These are phyloP conservation scores for Elymnias hypermnestra DNA, from an alignment of 1,140 invertebrate species.

Conservation along the genomic window DNA sequence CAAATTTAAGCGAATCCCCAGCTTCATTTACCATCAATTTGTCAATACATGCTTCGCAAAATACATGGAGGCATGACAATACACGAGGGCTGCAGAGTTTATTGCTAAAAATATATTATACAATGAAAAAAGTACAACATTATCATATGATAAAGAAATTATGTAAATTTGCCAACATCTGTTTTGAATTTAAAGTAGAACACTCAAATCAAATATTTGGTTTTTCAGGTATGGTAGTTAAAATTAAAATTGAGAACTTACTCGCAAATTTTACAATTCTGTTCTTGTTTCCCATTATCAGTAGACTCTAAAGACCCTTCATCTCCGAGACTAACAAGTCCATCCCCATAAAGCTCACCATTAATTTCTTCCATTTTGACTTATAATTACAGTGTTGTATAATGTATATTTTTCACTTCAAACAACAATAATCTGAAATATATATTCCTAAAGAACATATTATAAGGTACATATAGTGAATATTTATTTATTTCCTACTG, in stretches of 20 bases:
- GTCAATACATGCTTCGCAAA: conserved; percentile 92
- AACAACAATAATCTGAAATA: conserved; percentile 66
- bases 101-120: conserved; percentile 79
- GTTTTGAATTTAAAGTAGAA: no score
- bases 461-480: no score
- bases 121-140: conserved; percentile 8
- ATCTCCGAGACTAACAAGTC: conserved; percentile 69
- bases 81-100: conserved; percentile 88
- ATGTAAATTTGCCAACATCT: not conserved
- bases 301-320: conserved; percentile 71
- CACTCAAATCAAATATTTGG: no score
- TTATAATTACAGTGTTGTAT: conserved; percentile 68
- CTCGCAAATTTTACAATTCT: conserved; percentile 76
- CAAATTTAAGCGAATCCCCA: conserved; percentile 78
- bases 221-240: no score
- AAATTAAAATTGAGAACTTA: no score
- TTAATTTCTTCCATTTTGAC: conserved; percentile 75
- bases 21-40: conserved; percentile 85
- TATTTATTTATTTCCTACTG: no score
- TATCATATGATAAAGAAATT: conserved; percentile 2
- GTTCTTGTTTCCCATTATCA: conserved; percentile 71
- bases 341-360: conserved; percentile 72
- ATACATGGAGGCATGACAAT: conserved; percentile 93
- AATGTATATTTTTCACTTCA: conserved; percentile 59
- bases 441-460: no score